phyloP scores from a whole-genome alignment of 2,797 vertebrate genomes.

The Oceanodroma leucorhoa region DNA sequence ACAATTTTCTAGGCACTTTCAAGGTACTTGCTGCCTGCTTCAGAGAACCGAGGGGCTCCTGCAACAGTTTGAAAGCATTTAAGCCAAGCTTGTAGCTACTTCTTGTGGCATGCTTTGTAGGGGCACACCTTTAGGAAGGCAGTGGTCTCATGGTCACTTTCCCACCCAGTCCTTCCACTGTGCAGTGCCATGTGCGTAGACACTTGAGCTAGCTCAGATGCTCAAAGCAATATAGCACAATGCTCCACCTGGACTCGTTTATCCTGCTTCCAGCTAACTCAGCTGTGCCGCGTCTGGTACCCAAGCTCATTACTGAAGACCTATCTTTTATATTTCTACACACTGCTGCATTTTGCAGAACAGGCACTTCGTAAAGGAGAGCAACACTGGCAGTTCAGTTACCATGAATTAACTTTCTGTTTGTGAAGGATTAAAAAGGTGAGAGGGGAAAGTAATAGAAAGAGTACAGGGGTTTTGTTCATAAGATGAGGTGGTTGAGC shows the following conservation, averaged over 20 bases:
- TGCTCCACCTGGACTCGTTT: conserved; percentile 31
- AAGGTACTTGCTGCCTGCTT: background rate
- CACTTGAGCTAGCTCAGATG: background rate
- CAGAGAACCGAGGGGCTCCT: background rate
- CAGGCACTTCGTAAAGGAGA: background rate
- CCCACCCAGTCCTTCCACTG: background rate
- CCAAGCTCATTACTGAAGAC: background rate
- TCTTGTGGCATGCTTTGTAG: background rate
- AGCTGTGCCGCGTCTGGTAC: conserved; percentile 10
- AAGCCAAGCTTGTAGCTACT: background rate
- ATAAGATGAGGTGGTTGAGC: background rate
- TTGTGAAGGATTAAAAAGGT: background rate
- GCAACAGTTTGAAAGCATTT: background rate
- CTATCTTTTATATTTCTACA: conserved; percentile 31
- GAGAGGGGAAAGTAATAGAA: background rate
- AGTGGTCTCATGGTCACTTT: background rate
- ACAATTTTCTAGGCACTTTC: background rate
- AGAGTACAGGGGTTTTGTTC: background rate
- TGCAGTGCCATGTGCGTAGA: background rate
- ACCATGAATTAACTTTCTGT: background rate
- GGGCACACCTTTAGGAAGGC: background rate
- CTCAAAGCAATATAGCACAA: background rate
- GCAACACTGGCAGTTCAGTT: background rate
- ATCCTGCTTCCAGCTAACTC: conserved; percentile 51
- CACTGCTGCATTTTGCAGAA: background rate